Percentiles rank a stretch among this genome's conserved stretches.
These are phyloP conservation scores for Drosophila erecta DNA, from an alignment of 1,140 invertebrate species.

Conservation along the genomic window DNA sequence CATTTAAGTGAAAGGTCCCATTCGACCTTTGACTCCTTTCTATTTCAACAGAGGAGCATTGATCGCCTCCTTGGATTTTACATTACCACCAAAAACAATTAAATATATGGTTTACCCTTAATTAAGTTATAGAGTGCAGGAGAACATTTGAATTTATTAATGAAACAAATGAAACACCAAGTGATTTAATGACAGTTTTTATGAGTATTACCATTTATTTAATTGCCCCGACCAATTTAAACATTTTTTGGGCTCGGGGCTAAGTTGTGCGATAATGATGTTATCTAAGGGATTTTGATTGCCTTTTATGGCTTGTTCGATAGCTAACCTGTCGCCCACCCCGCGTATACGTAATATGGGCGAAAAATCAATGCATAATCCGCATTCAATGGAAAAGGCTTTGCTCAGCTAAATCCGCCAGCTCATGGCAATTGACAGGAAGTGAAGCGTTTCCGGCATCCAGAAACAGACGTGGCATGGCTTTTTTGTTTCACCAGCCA, in stretches of 20 bases:
- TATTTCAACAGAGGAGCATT: no score
- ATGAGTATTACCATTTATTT: not conserved
- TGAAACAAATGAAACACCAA: no score
- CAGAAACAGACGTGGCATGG: constrained; percentile 38
- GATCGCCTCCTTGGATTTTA: no score
- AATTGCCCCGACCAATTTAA: not conserved
- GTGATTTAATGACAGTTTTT: no score
- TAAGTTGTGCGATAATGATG: not conserved
- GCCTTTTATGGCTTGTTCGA: not conserved
- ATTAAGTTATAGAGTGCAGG: no score
- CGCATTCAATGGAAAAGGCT: constrained; percentile 64
- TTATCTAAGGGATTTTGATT: not conserved
- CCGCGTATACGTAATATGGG: constrained; percentile 52
- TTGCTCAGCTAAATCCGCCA: constrained; percentile 57
- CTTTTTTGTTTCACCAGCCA: constrained; percentile 45
- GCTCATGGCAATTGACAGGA: constrained; percentile 69
- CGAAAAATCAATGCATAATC: constrained; percentile 69
- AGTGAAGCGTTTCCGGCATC: constrained; percentile 38
- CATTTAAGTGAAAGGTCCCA: constrained; percentile 34
- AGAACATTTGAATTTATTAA: no score
- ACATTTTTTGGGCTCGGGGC: not conserved
- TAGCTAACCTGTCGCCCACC: constrained; percentile 33
- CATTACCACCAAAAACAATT: not conserved
- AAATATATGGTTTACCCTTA: not conserved
- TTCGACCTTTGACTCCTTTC: not conserved